Conservation (phyloP, 1,140 invertebrate species). For the Mesaphorura yosii region DNA sequence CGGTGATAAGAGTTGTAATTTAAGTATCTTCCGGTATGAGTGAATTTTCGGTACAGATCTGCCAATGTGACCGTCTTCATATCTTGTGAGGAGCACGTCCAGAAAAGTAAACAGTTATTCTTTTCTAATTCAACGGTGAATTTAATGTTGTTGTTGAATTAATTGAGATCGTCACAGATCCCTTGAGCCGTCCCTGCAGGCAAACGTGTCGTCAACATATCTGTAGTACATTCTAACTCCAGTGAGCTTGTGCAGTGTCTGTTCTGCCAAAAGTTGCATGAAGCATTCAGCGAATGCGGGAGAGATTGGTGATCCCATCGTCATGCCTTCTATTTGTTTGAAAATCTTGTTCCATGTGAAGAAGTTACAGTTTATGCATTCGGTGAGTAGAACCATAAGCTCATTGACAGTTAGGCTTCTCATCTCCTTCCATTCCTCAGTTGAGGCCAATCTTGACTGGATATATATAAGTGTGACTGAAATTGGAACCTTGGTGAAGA, state of each 20-base stretch:
- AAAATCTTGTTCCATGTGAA: constrained; percentile 18
- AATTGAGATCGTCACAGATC: constrained; percentile 6
- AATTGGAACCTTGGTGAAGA: constrained; percentile 26
- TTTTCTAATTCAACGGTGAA: constrained; percentile 29
- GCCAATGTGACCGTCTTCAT: neutral
- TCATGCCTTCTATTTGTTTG: constrained; percentile 15
- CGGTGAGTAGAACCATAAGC: constrained; percentile 11
- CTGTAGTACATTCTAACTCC: constrained; percentile 14
- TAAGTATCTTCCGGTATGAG: constrained; percentile 8
- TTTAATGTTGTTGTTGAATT: constrained; percentile 19
- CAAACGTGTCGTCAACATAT: constrained; percentile 30
- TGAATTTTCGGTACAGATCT: constrained; percentile 12
- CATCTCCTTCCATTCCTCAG: neutral
- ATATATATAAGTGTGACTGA: neutral
- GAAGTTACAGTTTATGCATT: constrained; percentile 14
- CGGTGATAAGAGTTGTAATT: constrained; percentile 10
- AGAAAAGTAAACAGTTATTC: constrained; percentile 21
- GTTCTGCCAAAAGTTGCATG: constrained; percentile 17
- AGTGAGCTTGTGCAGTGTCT: neutral
- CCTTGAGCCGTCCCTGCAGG: neutral
- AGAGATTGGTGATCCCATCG: constrained; percentile 26
- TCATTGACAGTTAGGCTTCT: constrained; percentile 1
- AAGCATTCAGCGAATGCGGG: constrained; percentile 11
- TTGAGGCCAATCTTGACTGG: neutral
- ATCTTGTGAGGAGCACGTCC: constrained; percentile 13